Evolutionary conservation across 2,888 invertebrate species (phyloP).

Genomic region (Leptarthrus brevirostris): DNA sequence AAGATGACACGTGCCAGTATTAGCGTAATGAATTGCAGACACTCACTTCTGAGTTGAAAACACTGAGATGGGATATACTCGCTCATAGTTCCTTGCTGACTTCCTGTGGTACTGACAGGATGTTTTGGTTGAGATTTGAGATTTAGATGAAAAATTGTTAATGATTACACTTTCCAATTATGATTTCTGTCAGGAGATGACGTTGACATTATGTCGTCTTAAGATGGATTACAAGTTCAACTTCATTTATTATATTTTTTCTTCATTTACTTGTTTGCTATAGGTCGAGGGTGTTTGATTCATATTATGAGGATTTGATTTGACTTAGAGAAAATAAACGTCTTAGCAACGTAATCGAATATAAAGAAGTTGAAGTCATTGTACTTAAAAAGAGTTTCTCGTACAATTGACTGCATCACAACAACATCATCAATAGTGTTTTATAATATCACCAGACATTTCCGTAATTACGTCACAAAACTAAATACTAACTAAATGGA

Average conservation of each 20-base stretch:
- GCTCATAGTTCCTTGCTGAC: not conserved
- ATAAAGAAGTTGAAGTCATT: too few relatives aligned
- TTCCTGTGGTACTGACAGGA: slow-evolving; percentile 30
- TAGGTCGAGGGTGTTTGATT: too few relatives aligned
- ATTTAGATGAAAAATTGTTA: slow-evolving; percentile 42
- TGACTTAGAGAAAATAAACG: too few relatives aligned
- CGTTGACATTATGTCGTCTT: slow-evolving; percentile 6
- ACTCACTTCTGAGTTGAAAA: slow-evolving; percentile 39
- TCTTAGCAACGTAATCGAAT: too few relatives aligned
- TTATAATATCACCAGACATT: too few relatives aligned
- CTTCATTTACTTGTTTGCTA: too few relatives aligned
- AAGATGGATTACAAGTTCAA: slow-evolving; percentile 16
- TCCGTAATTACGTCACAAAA: too few relatives aligned
- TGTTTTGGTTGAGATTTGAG: slow-evolving; percentile 41
- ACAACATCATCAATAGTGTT: too few relatives aligned
- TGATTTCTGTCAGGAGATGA: slow-evolving; percentile 32
- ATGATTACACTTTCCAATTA: slow-evolving; percentile 43
- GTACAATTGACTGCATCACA: too few relatives aligned
- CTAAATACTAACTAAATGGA: too few relatives aligned
- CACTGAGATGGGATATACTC: not conserved
- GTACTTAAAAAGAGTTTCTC: too few relatives aligned
- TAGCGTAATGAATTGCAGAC: slow-evolving; percentile 58
- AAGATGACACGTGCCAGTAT: slow-evolving; percentile 58
- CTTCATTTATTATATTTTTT: slow-evolving; percentile 11
- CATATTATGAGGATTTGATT: too few relatives aligned